Conservation (phyloP, 2,797 vertebrate genomes). For the Nannoperca australis region DNA sequence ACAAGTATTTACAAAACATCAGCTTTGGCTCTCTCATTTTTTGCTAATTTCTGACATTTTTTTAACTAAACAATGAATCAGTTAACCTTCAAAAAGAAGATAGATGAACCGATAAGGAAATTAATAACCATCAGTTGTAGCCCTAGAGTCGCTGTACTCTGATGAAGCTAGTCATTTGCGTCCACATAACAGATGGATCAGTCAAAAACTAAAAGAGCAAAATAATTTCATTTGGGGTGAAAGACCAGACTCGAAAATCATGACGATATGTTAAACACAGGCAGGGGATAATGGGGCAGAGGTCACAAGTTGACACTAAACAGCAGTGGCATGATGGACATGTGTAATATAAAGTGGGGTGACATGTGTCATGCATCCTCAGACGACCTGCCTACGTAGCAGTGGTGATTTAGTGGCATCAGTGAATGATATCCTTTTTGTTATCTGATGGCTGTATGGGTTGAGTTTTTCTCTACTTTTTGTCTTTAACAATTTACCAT, state of each 20-base stretch:
- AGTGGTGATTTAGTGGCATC: neutral
- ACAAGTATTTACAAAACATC: neutral
- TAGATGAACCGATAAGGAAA: neutral
- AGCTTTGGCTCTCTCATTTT: neutral
- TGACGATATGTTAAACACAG: neutral
- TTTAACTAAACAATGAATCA: neutral
- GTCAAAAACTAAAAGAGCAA: slow-evolving; percentile 4
- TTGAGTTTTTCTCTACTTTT: slow-evolving; percentile 1
- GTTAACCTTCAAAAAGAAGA: neutral
- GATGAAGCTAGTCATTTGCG: neutral
- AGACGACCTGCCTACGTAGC: slow-evolving; percentile 6
- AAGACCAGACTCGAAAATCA: neutral
- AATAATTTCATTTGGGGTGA: neutral
- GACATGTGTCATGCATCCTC: slow-evolving; percentile 28
- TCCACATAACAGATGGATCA: slow-evolving; percentile 1
- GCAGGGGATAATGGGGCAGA: neutral
- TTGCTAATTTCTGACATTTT: neutral
- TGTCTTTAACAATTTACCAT: neutral
- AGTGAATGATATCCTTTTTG: neutral
- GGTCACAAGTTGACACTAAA: slow-evolving; percentile 13
- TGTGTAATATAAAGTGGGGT: slow-evolving; percentile 10
- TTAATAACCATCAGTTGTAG: neutral
- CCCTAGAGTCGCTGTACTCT: neutral
- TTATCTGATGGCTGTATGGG: neutral
- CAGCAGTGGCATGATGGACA: slow-evolving; percentile 23